A percentile compares a stretch with the other conserved stretches of the same genome.
These are phyloP conservation scores for Chymomyza costata DNA, from an alignment of 1,140 invertebrate species.

Conservation along the genomic window DNA sequence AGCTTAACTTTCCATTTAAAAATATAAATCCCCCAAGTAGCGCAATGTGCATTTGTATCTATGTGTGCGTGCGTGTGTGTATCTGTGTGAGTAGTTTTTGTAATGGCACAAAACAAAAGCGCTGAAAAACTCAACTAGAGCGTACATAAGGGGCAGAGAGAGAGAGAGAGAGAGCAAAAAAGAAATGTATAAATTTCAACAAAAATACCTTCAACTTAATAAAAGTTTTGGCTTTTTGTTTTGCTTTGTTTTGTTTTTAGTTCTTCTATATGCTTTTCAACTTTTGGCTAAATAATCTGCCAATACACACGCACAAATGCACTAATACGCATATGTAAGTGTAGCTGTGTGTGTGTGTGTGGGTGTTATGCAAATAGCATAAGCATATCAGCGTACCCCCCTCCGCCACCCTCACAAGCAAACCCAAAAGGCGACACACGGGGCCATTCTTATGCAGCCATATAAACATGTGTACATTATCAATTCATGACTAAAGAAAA, in stretches of 20 bases:
- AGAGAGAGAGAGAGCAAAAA: not conserved
- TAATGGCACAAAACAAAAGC: too few species aligned
- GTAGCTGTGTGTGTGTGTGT: conserved; percentile 22
- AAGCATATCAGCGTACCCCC: conserved; percentile 41
- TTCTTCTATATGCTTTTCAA: conserved; percentile 61
- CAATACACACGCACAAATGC: conserved; percentile 50
- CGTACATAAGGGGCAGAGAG: conserved; percentile 15
- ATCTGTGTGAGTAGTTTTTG: not conserved
- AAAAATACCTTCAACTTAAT: conserved; percentile 72
- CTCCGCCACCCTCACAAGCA: too few species aligned
- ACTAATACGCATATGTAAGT: conserved; percentile 30
- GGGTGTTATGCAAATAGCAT: conserved; percentile 58
- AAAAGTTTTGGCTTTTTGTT: conserved; percentile 58
- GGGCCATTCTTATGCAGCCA: conserved; percentile 13
- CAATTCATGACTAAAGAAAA: conserved; percentile 73
- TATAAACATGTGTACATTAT: conserved; percentile 72
- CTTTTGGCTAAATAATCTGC: conserved; percentile 69
- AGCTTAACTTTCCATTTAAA: conserved; percentile 72
- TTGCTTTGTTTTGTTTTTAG: conserved; percentile 38
- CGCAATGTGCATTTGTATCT: conserved; percentile 25
- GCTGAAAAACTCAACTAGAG: conserved; percentile 15
- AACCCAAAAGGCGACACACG: too few species aligned
- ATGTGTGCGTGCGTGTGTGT: not conserved
- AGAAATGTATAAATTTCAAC: conserved; percentile 68
- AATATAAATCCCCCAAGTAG: conserved; percentile 64